Conservation (phyloP, 2,888 invertebrate species). For the Lasiommata megera region DNA sequence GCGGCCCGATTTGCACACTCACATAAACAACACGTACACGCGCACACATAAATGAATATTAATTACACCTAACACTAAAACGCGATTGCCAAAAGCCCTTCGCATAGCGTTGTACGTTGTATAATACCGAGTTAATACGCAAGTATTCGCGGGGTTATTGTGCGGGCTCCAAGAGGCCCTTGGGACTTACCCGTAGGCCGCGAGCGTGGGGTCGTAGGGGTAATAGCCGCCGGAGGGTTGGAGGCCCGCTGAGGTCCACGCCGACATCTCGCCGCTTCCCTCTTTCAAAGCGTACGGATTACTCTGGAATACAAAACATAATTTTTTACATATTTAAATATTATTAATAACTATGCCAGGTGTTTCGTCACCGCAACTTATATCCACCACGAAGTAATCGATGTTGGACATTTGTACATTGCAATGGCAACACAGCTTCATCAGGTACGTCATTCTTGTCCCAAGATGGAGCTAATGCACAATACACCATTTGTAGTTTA, state of each 20-base stretch:
- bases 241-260: conserved; percentile 94
- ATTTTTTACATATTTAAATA: background rate
- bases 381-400: no score
- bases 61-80: conserved; percentile 53
- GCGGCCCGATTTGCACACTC: conserved; percentile 47
- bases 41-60: conserved; percentile 46
- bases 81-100: conserved; percentile 71
- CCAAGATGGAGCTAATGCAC: no score
- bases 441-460: no score
- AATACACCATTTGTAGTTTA: no score
- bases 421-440: no score
- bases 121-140: conserved; percentile 55
- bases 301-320: conserved; percentile 84
- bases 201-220: conserved; percentile 95
- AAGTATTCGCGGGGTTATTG: conserved; percentile 42
- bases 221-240: conserved; percentile 96
- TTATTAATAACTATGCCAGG: no score
- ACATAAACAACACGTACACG: conserved; percentile 56
- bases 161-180: conserved; percentile 53
- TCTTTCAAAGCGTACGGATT: conserved; percentile 95
- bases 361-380: no score
- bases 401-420: no score
- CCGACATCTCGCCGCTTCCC: conserved; percentile 93
- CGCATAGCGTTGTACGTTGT: conserved; percentile 71
- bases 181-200: conserved; percentile 94